Base-by-base conservation (phyloP, 2,797 vertebrate genomes). In the Hydrophis major region DNA sequence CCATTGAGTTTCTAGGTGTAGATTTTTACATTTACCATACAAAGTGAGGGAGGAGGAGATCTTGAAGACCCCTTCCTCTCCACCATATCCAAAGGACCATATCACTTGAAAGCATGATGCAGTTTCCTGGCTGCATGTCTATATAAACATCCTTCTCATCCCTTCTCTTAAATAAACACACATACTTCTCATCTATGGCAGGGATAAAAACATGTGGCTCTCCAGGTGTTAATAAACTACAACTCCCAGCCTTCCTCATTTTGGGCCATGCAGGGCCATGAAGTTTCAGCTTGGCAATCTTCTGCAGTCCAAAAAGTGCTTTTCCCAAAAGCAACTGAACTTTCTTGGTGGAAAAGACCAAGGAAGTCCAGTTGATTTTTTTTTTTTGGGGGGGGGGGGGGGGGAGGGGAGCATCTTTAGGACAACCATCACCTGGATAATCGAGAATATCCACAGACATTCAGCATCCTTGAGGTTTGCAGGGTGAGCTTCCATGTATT, bases 91-190 rank as follows among this genome's bases (percentile, higher is more conserved):
- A 25, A 92, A 69, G 87, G 89, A 61, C n/a, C 88, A 66, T 94
- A 89, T 93, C 92, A 93, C 91, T 95, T 95, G 92, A 96, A 97
- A 74, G 87, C 95, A 95, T 60, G 90, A 32, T 18, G 66, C 92
- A 8, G 55, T 83, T 94, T 96, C 96, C 95, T 97, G 97, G 94
- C 94, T 88, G 1, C 63, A 50, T 92, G 96, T 95, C 96, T 95
- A 88, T 91, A 93, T 89, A 97, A 97, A 96, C 95, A 97, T 78
- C 47, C 94, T 91, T 47, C 56, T 50, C 28, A 53, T 25, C 22
- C 57, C 50, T 20, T 8, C 83, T 8, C 56, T 25, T 4, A 28
- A 60, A 87, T 25, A 42, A 47, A 78, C 92, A 57, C 14, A 12
- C 7, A 37, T 8, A 14, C 60, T 20, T 14, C 18, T 13, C 61